Percentiles rank a stretch among this genome's conserved stretches.
phyloP scores from a whole-genome alignment of 2,113 vertebrate species.

The Phyllopteryx taeniolatus region DNA sequence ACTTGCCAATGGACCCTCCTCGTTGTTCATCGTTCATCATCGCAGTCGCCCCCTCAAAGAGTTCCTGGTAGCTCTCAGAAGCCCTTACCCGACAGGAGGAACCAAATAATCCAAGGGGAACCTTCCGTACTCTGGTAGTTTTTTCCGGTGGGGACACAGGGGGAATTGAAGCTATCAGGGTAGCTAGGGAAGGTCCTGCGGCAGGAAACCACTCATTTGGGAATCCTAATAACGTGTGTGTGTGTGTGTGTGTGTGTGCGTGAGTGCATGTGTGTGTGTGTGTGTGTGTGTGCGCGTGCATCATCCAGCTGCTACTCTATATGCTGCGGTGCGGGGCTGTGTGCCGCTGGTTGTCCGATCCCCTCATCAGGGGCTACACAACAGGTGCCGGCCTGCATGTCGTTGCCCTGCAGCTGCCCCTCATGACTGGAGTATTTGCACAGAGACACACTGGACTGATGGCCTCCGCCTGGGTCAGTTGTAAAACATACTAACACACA shows the following conservation, averaged over 20 bases:
- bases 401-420: slow-evolving; percentile 80
- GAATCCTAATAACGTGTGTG: too few species aligned
- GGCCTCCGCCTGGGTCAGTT: slow-evolving; percentile 78
- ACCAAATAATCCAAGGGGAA: too few species aligned
- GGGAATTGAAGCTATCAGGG: too few species aligned
- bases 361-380: slow-evolving; percentile 83
- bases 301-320: slow-evolving; percentile 69
- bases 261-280: slow-evolving; percentile 7
- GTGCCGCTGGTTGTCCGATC: slow-evolving; percentile 82
- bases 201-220: neutral
- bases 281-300: neutral
- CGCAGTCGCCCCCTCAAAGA: too few species aligned
- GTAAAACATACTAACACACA: neutral
- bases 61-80: too few species aligned
- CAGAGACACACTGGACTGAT: slow-evolving; percentile 76
- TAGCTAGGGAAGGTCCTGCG: too few species aligned
- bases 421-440: slow-evolving; percentile 79
- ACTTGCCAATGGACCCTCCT: too few species aligned
- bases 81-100: too few species aligned
- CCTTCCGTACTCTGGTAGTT: too few species aligned
- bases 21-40: too few species aligned
- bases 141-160: too few species aligned
- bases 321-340: slow-evolving; percentile 81
- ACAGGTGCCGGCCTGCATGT: slow-evolving; percentile 83
- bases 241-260: too few species aligned